Evolutionary conservation across 2,113 vertebrate species (phyloP), one percentile per base, ranked within the genome.

Genomic region (Hoplias malabaricus): DNA sequence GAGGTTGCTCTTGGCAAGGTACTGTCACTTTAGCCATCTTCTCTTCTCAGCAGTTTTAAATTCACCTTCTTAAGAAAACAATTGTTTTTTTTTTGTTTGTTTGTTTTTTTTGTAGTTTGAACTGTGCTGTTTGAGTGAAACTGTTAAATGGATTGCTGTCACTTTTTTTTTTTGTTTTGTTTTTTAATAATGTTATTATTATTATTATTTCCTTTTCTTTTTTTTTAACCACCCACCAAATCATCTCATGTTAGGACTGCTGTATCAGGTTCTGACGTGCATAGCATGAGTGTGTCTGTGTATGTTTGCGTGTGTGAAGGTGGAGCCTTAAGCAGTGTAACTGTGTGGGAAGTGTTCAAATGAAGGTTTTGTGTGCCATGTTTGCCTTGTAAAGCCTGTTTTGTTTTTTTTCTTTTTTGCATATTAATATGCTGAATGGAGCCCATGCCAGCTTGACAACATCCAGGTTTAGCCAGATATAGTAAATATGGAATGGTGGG

Each of bases 181-280:
- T 54, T 54, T 34, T 43, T 40, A n/a, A n/a, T n/a, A n/a, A n/a
- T 14, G 0, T 4, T 62, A 62, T 21, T 1, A 48, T 63, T 0
- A 7, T 48, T 63, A 1, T 25, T 5, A 5, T 13, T 33, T 65
- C 63, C 54, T 12, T 48, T 46, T 62, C 2, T 21, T 33, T n/a
- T 33, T 10, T 4, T 46, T 21, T 68, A n/a, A 3, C 42, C 10
- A 23, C 68, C 36, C 77, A 46, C 69, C 53, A 69, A 21, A 23
- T 72, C 75, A 78, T 78, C 62, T 82, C 75, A 7, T 57, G n/a
- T 50, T 48, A 14, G 67, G 36, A 42, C 62, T 61, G 62, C 62
- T 34, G 66, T 59, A 19, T 25, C 2, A 69, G 62, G 54, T 21
- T 21, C 38, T 56, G 36, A 57, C 7, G 29, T 67, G 27, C 4